Conservation (phyloP, 2,888 invertebrate genomes). For the Metacarcinus magister region DNA sequence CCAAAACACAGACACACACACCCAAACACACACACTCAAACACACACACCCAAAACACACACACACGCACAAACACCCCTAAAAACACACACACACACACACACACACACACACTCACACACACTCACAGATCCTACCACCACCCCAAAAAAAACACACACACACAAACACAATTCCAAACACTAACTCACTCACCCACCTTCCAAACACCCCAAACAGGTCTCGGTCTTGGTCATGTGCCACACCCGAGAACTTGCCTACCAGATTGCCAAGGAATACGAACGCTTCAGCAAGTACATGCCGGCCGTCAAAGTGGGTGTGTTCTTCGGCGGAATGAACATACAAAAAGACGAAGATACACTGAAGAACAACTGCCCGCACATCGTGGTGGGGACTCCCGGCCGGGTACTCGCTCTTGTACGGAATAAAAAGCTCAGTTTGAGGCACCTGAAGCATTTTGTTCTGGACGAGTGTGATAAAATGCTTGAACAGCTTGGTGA, state of each 20-base stretch:
- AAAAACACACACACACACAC: background rate
- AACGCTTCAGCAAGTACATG: slow-evolving; percentile 99
- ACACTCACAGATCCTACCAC: background rate
- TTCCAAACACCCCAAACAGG: slow-evolving; percentile 85
- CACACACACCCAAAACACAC: too few relatives aligned
- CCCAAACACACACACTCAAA: too few relatives aligned
- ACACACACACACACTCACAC: background rate
- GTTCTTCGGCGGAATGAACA: slow-evolving; percentile 98
- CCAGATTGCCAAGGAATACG: slow-evolving; percentile 99
- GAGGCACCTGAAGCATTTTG: slow-evolving; percentile 98
- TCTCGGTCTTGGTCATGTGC: slow-evolving; percentile 99
- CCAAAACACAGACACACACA: too few relatives aligned
- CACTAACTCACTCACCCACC: background rate
- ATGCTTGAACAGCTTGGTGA: slow-evolving; percentile 97
- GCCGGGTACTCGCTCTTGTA: slow-evolving; percentile 97
- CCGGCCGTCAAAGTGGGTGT: slow-evolving; percentile 97
- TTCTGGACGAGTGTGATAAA: slow-evolving; percentile 99
- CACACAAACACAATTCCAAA: background rate
- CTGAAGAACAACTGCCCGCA: slow-evolving; percentile 98
- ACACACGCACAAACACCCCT: too few relatives aligned
- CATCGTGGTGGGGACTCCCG: slow-evolving; percentile 99
- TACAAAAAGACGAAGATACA: slow-evolving; percentile 98
- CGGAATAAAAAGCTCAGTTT: slow-evolving; percentile 96
- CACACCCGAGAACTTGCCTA: slow-evolving; percentile 99
- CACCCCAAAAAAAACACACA: slow-evolving; percentile 87